Evolutionary conservation across 2,797 vertebrate species (phyloP), one percentile per base, ranked within the genome.

Genomic region (Neosilurus hyrtlii): DNA sequence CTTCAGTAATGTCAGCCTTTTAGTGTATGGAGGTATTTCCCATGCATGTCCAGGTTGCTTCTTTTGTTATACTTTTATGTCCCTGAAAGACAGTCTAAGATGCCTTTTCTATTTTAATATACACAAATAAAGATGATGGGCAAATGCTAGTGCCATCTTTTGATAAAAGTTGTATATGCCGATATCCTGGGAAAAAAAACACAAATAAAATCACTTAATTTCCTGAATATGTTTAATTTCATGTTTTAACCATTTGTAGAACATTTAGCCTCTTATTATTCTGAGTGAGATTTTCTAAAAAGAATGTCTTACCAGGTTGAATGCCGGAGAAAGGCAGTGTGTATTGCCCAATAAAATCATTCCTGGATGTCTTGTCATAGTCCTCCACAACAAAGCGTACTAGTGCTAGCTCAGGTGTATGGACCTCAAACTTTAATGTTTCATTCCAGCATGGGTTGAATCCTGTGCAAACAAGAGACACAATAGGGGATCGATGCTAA

Each of bases 371-470:
- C 86, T 93, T 94, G 77, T 96, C 95, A 2, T 97, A 92, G 89
- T 97, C 96, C 87, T 96, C 94, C 74, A 96, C 96, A 83, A 95
- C 93, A 86, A 97, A 98, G 84, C 97, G 96, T 68, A 99, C 88
- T 0, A 99, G 90, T 10, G 95, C 96, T 84, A 99, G 91, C 83
- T 97, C 96, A 0, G 97, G 97, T 22, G 93, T 89, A 0, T 95
- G 94, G 80, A 99, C 83, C 70, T 88, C 89, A 80, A 99, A 99
- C 82, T 93, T 94, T 6, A 99, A 89, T 0, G 94, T 95, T 91
- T 98, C 94, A 0, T 95, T 94, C 97, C 97, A 99, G 75, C 87
- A 89, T 0, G 97, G 97, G 89, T 99, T 99, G 91, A 99, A 98
- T 43, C 97, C 97, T 96, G 88, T 72, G 86, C 56, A 86, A n/a